Base-by-base conservation (phyloP, 2,888 invertebrate genomes). In the Orthosia cruda region DNA sequence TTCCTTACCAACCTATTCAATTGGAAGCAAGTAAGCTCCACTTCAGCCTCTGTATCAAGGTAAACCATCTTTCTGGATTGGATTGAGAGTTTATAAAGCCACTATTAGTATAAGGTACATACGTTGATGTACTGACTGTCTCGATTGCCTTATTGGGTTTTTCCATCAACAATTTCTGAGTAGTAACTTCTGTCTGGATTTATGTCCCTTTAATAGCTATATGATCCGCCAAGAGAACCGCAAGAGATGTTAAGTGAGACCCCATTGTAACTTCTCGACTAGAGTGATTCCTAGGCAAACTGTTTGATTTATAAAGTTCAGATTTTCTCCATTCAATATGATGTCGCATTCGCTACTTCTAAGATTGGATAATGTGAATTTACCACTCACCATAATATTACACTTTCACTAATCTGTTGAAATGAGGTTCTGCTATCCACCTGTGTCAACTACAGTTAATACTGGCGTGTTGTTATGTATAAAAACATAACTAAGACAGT, bases 1-100 rank as follows among this genome's bases (percentile, higher is more conserved):
- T 62, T 45, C 59, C 71, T 71, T 65, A 23, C 23, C 4, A n/a
- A 59, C 55, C 64, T 45, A 65, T 65, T 77, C 71, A 70, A 65
- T 59, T 61, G 79, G 50, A 79, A 65, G 50, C 79, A 26, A 54
- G 12, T 40, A 23, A 65, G 61, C 63, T 26, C 0, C 15, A 20
- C 15, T 69, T 4, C 20, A 20, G 77, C 4, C 15, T 15, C 45
- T 18, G 15, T 23, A 72, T 62, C 45, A 52, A 62, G 32, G 32
- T 61, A 15, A 32, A 74, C 74, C 32, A 74, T 77, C 20, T 49
- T 20, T 71, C 59, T 71, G 54, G n/a, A 55, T 15, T 20, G 20
- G 11, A 71, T 65, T 65, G 20, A 65, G 18, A 18, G 20, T 20
- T 4, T 70, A 15, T 61, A 50, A 0, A 47, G 9, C 23, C 13